These are phyloP conservation scores for Vulpes ferrilata DNA, from an alignment of 2,113 vertebrate genomes.

Conservation along the genomic window DNA sequence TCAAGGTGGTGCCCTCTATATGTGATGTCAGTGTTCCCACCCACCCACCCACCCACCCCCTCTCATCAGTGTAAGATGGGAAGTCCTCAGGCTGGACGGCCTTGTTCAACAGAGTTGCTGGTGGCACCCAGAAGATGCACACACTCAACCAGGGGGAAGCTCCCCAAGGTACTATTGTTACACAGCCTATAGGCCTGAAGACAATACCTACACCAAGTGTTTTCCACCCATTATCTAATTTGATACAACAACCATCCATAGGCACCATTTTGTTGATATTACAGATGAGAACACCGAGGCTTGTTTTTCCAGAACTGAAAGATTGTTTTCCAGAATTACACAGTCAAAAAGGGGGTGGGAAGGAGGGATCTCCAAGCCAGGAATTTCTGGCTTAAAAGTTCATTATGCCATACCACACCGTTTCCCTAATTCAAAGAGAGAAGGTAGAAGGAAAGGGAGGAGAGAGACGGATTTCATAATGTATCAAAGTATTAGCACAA, in stretches of 20 bases:
- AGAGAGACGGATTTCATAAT: not conserved
- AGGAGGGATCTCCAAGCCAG: not conserved
- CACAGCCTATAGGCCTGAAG: not conserved
- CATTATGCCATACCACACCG: not conserved
- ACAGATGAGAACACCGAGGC: conserved; percentile 13
- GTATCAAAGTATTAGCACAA: not conserved
- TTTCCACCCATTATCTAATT: not conserved
- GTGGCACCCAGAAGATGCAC: not conserved
- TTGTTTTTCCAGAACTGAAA: not conserved
- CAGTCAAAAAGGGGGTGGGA: not conserved
- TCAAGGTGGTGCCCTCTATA: not conserved
- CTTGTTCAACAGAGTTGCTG: not conserved
- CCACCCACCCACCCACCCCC: too few relatives aligned
- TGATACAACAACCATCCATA: not conserved
- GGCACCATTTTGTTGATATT: not conserved
- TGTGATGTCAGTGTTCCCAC: not conserved
- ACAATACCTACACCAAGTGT: not conserved
- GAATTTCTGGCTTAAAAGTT: not conserved
- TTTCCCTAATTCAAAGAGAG: conserved; percentile 20
- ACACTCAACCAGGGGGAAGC: not conserved
- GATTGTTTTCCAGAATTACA: not conserved
- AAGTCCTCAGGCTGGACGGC: not conserved
- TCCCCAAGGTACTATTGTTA: rapidly evolving
- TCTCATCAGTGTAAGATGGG: not conserved
- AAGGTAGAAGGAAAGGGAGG: not conserved